Conservation (phyloP, 1,140 invertebrate species). For the Pinna nobilis region DNA sequence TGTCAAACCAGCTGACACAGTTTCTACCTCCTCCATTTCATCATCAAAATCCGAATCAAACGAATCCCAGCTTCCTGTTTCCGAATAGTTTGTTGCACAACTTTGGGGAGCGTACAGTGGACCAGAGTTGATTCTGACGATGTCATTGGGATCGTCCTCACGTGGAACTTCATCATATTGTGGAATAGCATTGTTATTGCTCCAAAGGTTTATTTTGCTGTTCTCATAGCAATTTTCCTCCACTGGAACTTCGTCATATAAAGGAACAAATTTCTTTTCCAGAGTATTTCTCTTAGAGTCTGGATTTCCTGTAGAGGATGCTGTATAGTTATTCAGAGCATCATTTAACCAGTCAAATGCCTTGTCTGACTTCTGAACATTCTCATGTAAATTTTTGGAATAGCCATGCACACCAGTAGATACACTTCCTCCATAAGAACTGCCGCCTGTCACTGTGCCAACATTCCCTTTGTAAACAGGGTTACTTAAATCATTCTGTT, state of each 20-base stretch:
- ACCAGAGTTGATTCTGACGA: slow-evolving; percentile 13
- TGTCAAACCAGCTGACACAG: slow-evolving; percentile 31
- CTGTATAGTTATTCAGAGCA: slow-evolving; percentile 64
- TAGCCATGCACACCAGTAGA: no score
- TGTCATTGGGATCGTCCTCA: background rate
- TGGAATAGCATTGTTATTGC: slow-evolving; percentile 4
- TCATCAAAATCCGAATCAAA: slow-evolving; percentile 65
- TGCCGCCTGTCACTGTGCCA: no score
- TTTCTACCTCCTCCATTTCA: slow-evolving; percentile 47
- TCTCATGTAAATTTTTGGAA: background rate
- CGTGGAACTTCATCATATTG: slow-evolving; percentile 1
- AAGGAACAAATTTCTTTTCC: background rate
- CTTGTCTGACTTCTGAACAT: slow-evolving; percentile 50
- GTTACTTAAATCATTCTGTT: no score
- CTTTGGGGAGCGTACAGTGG: slow-evolving; percentile 48
- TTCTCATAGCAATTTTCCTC: slow-evolving; percentile 29
- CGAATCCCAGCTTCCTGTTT: slow-evolving; percentile 54
- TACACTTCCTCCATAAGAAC: no score
- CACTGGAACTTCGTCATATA: slow-evolving; percentile 62
- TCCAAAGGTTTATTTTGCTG: background rate
- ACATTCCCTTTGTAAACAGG: no score
- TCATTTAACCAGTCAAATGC: slow-evolving; percentile 74
- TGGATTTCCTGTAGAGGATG: slow-evolving; percentile 49
- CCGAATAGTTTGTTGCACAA: slow-evolving; percentile 39
- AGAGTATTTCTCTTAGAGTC: slow-evolving; percentile 6